Percentiles rank a stretch among this genome's conserved stretches.
Conservation (phyloP, 1,140 invertebrate genomes). For the Drosophila auraria region DNA sequence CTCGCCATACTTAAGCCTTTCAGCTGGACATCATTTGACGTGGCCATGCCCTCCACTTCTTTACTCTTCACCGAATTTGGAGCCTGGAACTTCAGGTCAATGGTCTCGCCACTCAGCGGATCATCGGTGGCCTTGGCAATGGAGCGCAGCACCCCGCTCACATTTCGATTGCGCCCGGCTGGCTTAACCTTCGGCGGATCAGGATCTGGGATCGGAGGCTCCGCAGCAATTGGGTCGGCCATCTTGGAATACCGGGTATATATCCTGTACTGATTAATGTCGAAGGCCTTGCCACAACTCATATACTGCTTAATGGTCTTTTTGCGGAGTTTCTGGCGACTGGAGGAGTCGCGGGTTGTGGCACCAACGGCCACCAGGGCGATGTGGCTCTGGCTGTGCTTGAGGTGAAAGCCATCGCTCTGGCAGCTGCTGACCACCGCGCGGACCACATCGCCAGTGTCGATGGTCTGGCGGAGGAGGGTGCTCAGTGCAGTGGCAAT, state of each 20-base stretch:
- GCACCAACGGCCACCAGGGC: slow-evolving; percentile 56
- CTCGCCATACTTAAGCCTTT: slow-evolving; percentile 2
- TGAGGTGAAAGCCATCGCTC: slow-evolving; percentile 55
- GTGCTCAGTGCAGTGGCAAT: slow-evolving; percentile 38
- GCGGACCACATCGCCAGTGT: slow-evolving; percentile 38
- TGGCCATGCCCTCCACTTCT: slow-evolving; percentile 11
- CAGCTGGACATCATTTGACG: slow-evolving; percentile 27
- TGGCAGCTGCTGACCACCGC: slow-evolving; percentile 62
- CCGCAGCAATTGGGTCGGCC: not conserved
- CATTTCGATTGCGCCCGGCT: not conserved
- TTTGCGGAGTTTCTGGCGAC: slow-evolving; percentile 37
- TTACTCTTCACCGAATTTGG: not conserved
- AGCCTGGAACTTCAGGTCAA: slow-evolving; percentile 30
- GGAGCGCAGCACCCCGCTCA: slow-evolving; percentile 29
- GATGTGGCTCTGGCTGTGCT: slow-evolving; percentile 45
- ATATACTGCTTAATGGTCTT: slow-evolving; percentile 40
- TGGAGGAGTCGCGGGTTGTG: not conserved
- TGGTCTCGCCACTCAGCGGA: slow-evolving; percentile 52
- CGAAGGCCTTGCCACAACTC: slow-evolving; percentile 39
- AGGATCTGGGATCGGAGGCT: not conserved
- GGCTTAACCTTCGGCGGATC: not conserved
- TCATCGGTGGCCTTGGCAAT: slow-evolving; percentile 48
- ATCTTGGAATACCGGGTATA: slow-evolving; percentile 51
- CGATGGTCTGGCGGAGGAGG: not conserved
- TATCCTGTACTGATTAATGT: slow-evolving; percentile 36